A percentile compares a stretch with the other conserved stretches of the same genome.
phyloP scores from a whole-genome alignment of 2,113 vertebrate genomes.

The Epinephelus moara region DNA sequence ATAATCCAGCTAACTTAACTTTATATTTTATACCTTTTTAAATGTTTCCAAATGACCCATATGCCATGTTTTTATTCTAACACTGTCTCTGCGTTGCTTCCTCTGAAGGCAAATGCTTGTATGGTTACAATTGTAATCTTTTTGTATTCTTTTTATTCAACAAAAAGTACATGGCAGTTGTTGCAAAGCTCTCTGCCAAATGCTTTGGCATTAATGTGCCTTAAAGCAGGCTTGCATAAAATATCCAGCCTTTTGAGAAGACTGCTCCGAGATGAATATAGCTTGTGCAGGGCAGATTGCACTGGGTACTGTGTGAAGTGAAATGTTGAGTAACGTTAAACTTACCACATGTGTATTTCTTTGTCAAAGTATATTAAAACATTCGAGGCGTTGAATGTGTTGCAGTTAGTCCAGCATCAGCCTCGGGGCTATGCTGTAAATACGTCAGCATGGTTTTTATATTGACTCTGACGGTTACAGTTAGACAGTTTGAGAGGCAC shows the following conservation, averaged over 20 bases:
- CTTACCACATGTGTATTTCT: neutral
- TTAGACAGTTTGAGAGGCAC: neutral
- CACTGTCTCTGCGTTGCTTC: neutral
- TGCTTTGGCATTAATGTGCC: neutral
- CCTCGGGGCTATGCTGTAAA: neutral
- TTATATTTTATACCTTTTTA: neutral
- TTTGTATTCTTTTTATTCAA: slow-evolving; percentile 3
- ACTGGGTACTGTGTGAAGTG: neutral
- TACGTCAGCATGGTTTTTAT: neutral
- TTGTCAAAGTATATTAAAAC: neutral
- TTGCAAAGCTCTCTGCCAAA: slow-evolving; percentile 23
- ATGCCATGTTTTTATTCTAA: neutral
- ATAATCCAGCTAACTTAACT: neutral
- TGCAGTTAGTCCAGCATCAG: neutral
- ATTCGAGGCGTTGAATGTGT: neutral
- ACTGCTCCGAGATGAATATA: neutral
- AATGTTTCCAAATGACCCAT: neutral
- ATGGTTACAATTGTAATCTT: neutral
- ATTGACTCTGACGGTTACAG: neutral
- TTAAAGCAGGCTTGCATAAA: slow-evolving; percentile 10
- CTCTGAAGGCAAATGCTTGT: neutral
- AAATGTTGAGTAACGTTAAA: neutral
- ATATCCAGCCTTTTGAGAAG: neutral
- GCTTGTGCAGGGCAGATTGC: neutral
- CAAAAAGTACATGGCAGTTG: neutral